Base-by-base conservation (phyloP, 2,888 invertebrate species). In the Phorcus lineatus region DNA sequence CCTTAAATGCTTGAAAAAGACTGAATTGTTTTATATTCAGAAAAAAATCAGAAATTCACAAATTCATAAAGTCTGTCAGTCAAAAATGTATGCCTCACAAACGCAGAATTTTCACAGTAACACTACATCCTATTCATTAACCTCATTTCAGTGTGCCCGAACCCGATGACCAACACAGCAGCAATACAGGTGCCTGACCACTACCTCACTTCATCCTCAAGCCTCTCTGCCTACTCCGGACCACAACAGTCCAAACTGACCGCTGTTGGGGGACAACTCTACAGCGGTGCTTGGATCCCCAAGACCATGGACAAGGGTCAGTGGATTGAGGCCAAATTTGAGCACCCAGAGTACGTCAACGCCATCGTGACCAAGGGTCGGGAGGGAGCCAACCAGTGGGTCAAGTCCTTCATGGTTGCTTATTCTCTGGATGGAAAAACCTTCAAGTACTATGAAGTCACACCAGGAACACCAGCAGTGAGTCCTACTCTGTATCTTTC, bases 341-440 rank as follows among this genome's bases (percentile, higher is more conserved):
- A 75, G n/a, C 52, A 77, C 62, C 70, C 67, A 16, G 53, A 80
- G 54, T 70, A 53, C 13, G 22, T 76, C 16, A 76, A 53, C 19
- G 76, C 54, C 22, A 76, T 76, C 55, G 19, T 76, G 24, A 76
- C 76, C 53, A 76, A 76, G n/a, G 76, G 76, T n/a, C 22, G 76
- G 0, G 76, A 76, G 7, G 76, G 76, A 76, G 54, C 54, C 9
- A 19, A 17, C 24, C 84, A 84, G 66, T 90, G 89, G 89, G 83
- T 87, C 13, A 82, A 85, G 4, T 78, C 86, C 70, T 90, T 83
- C 82, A 81, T 81, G 16, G 67, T 89, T 54, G 86, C 86, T 31
- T 88, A 87, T 77, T 89, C 88, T 77, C 80, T 83, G 22, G 88
- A 90, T 66, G 89, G 90, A 13, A 77, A 83, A 28, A 84, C 84